These are phyloP conservation scores for Crossocerus cetratus DNA, from an alignment of 2,888 invertebrate genomes.

Conservation along the genomic window DNA sequence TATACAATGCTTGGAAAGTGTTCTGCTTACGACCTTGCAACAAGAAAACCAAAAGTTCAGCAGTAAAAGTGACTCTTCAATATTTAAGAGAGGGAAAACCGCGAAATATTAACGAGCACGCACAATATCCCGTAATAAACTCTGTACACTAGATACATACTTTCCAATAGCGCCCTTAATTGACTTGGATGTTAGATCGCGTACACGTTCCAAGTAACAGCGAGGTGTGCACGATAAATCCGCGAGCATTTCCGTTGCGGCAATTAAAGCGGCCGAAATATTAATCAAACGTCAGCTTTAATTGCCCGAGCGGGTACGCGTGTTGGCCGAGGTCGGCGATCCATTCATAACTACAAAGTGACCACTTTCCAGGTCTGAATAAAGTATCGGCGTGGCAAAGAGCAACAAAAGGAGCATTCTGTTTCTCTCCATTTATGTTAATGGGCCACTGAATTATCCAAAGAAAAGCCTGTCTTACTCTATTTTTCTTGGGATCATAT, in stretches of 20 bases:
- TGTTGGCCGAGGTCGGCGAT: neutral
- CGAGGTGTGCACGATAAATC: neutral
- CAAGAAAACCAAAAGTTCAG: too few relatives aligned
- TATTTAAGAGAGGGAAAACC: too few relatives aligned
- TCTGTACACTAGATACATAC: too few relatives aligned
- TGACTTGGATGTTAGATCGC: neutral
- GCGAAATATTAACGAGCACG: too few relatives aligned
- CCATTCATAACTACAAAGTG: neutral
- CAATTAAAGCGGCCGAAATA: neutral
- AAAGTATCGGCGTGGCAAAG: slow-evolving; percentile 1
- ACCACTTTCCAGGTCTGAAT: neutral
- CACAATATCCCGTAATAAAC: too few relatives aligned
- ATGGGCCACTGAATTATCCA: neutral
- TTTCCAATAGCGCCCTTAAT: neutral
- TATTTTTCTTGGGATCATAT: too few relatives aligned
- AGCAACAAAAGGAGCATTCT: slow-evolving; percentile 2
- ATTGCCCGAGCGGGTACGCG: neutral
- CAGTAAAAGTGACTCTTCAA: too few relatives aligned
- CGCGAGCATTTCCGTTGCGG: neutral
- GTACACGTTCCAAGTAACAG: neutral
- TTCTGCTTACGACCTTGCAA: too few relatives aligned
- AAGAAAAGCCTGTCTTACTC: neutral
- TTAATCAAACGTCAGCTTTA: slow-evolving; percentile 2
- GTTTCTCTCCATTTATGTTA: neutral
- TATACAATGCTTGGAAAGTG: too few relatives aligned